These are phyloP conservation scores for Amia ocellicauda DNA, from an alignment of 2,113 vertebrate species.

Conservation along the genomic window DNA sequence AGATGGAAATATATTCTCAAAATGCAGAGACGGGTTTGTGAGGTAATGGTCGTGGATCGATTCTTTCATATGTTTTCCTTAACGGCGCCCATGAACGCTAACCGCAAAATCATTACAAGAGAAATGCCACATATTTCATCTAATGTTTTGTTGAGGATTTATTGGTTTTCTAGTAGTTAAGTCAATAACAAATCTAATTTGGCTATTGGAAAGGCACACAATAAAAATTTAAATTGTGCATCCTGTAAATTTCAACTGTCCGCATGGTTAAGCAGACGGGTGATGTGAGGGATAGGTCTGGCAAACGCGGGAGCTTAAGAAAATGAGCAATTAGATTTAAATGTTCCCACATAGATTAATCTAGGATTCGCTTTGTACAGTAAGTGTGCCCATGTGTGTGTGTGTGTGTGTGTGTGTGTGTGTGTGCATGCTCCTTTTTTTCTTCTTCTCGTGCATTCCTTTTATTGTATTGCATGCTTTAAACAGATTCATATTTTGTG, in stretches of 20 bases:
- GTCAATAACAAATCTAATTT: constrained; percentile 8
- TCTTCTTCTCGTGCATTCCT: no score
- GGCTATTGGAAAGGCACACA: constrained; percentile 1
- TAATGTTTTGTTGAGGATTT: not conserved
- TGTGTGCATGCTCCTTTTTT: no score
- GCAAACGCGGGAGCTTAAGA: not conserved
- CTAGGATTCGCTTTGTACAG: no score
- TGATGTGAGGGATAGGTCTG: not conserved
- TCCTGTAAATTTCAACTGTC: not conserved
- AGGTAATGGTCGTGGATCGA: no score
- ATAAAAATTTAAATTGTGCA: not conserved
- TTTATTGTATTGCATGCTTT: no score
- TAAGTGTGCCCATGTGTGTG: no score
- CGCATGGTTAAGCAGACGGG: not conserved
- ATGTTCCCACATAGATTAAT: no score
- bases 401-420: no score
- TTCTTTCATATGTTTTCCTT: not conserved
- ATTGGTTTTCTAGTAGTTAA: constrained; percentile 1
- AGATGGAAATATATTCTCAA: no score
- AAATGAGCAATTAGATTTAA: not conserved
- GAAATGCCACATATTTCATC: constrained; percentile 7
- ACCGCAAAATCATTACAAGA: constrained; percentile 9
- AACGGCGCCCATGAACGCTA: not conserved
- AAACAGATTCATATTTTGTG: no score
- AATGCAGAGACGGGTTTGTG: no score